Evolutionary conservation across 2,888 invertebrate species (phyloP).

Genomic region (Oegoconia quadripuncta): DNA sequence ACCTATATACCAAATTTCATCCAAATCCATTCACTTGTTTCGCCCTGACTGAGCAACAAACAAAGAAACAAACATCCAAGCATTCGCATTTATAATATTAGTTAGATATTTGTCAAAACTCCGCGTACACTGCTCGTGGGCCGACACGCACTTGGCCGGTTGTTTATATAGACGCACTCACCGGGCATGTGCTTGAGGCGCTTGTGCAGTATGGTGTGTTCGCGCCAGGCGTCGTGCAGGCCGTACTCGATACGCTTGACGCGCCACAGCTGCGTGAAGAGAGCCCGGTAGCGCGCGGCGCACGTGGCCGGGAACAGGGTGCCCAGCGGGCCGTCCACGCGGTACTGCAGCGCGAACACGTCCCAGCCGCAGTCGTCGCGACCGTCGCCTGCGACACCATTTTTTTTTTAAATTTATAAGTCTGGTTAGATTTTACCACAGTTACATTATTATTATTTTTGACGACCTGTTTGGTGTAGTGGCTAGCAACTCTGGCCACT

Average conservation of each 20-base stretch:
- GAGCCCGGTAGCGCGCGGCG: constrained; percentile 86
- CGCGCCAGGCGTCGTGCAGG: constrained; percentile 89
- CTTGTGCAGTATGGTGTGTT: constrained; percentile 87
- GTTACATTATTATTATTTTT: too few relatives aligned
- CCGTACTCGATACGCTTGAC: constrained; percentile 94
- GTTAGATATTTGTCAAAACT: too few relatives aligned
- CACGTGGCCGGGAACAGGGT: constrained; percentile 88
- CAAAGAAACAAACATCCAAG: too few relatives aligned
- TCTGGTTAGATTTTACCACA: too few relatives aligned
- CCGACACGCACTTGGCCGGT: neutral
- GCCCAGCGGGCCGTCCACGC: constrained; percentile 92
- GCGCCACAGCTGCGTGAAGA: constrained; percentile 93
- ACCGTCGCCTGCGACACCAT: constrained; percentile 52
- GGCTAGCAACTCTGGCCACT: too few relatives aligned
- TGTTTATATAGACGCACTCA: constrained; percentile 32
- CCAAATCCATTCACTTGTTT: too few relatives aligned
- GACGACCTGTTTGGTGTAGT: too few relatives aligned
- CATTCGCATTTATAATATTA: too few relatives aligned
- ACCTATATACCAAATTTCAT: too few relatives aligned
- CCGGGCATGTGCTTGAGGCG: constrained; percentile 84
- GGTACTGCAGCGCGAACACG: constrained; percentile 92
- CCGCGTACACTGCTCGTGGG: too few relatives aligned
- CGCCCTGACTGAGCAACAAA: too few relatives aligned
- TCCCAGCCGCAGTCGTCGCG: constrained; percentile 92
- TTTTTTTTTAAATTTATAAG: neutral